Base-by-base conservation (phyloP, 2,113 vertebrate genomes). In the Cichladusa arquata region DNA sequence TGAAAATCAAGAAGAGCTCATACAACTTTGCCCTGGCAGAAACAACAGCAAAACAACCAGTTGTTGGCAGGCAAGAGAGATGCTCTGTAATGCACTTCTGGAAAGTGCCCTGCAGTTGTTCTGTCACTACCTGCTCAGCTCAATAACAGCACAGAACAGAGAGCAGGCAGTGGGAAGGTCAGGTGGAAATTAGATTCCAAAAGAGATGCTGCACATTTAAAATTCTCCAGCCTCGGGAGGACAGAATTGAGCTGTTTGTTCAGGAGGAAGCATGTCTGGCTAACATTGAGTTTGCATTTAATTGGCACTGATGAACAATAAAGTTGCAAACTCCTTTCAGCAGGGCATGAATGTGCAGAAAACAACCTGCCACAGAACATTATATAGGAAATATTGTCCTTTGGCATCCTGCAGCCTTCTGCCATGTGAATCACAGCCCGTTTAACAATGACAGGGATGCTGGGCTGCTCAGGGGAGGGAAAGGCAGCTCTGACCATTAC, bases 231-330 rank as follows among this genome's bases (percentile, higher is more conserved):
- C 90, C 90, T 60, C 24, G 0, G 74, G 82, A 92, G 93, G 44
- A 88, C 64, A n/a, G 82, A 71, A 93, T 42, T 67, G 90, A 90
- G 85, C 36, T 94, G 85, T 90, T 96, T 96, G 25, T 92, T 88
- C 93, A 57, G 80, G 58, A 93, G 66, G 88, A 94, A 94, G 88
- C 80, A 95, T 1, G 77, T 90, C 95, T 92, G 90, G 67, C 82
- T 94, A 93, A 93, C 33, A 11, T 71, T 57, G 72, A 83, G 73
- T 81, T 94, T 81, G 88, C 53, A 4, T 67, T 86, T 95, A 92
- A 96, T 93, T 94, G 95, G 92, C 77, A 31, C 85, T 77, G 85
- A 92, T 90, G 93, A 84, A 95, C 94, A 84, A 93, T 90, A 71
- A 92, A 88, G 85, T 88, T 71, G 78, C 85, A 93, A 96, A 94